Percentiles rank a stretch among this genome's conserved stretches.
phyloP scores from a whole-genome alignment of 1,140 invertebrate species.

The Streblospio benedicti region DNA sequence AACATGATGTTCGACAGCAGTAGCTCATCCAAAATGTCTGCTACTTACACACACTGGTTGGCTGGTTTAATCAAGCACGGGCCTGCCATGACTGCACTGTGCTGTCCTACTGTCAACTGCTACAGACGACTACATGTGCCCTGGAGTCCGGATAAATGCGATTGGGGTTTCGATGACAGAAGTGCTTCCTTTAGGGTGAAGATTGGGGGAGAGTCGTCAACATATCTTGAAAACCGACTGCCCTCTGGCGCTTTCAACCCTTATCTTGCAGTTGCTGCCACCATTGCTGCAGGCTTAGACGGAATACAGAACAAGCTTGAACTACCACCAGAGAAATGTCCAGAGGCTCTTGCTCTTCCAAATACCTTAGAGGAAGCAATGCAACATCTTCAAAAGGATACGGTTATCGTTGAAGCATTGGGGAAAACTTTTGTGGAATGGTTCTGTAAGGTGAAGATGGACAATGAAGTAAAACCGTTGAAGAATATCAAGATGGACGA shows the following conservation, averaged over 20 bases:
- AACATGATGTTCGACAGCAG: too few species aligned
- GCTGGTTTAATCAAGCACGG: too few species aligned
- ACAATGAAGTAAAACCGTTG: constrained; percentile 13
- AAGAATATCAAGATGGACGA: neutral
- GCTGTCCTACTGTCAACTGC: too few species aligned
- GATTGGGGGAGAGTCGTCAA: constrained; percentile 6
- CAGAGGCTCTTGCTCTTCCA: constrained; percentile 11
- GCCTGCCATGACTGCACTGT: too few species aligned
- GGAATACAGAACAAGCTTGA: constrained; percentile 21
- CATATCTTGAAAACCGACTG: constrained; percentile 25
- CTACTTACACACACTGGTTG: too few species aligned
- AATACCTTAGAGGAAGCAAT: constrained; percentile 20
- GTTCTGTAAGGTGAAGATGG: constrained; percentile 19
- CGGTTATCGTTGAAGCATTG: constrained; percentile 17
- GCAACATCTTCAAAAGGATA: constrained; percentile 16
- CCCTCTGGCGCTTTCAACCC: constrained; percentile 22
- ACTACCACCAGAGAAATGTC: neutral
- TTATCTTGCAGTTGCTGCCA: constrained; percentile 23
- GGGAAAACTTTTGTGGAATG: constrained; percentile 18
- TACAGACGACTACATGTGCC: too few species aligned
- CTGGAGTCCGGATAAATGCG: too few species aligned
- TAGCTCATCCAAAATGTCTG: too few species aligned
- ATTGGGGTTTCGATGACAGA: too few species aligned
- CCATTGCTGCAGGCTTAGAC: constrained; percentile 25
- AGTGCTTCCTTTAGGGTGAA: constrained; percentile 9